These are phyloP conservation scores for Hydra vulgaris DNA, from an alignment of 30 jellyfish, hydroid and myxozoan genomes.

Conservation along the genomic window DNA sequence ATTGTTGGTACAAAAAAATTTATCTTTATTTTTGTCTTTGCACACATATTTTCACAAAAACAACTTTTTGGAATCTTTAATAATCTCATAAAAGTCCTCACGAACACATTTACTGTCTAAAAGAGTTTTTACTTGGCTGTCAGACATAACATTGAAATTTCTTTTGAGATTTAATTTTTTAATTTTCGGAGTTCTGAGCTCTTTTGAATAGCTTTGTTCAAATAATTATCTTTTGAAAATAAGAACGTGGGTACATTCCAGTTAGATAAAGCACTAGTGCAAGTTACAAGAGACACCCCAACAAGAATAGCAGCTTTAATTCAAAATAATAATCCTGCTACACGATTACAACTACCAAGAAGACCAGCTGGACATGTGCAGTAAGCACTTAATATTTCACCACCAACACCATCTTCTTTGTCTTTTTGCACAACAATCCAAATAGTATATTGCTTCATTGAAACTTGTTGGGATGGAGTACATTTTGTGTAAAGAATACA, in stretches of 20 bases:
- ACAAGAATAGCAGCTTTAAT: slow-evolving; percentile 1
- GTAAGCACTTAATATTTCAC: neutral
- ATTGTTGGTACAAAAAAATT: too few relatives aligned
- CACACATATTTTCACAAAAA: too few relatives aligned
- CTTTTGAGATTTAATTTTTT: too few relatives aligned
- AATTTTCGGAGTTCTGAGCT: too few relatives aligned
- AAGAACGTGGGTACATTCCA: slow-evolving; percentile 6
- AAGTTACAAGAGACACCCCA: neutral
- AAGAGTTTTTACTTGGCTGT: too few relatives aligned
- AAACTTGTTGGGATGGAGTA: slow-evolving; percentile 1
- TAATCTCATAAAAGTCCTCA: too few relatives aligned
- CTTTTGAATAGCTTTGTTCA: too few relatives aligned
- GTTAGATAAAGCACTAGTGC: slow-evolving; percentile 5
- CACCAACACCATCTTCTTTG: neutral
- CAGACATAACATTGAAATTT: too few relatives aligned
- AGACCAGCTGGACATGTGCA: slow-evolving; percentile 1
- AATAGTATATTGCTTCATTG: slow-evolving; percentile 1
- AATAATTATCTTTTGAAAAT: neutral
- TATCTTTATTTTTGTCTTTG: too few relatives aligned
- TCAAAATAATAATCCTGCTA: slow-evolving; percentile 1
- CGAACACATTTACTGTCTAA: too few relatives aligned
- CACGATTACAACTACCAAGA: neutral
- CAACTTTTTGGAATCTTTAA: too few relatives aligned
- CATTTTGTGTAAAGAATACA: slow-evolving; percentile 2
- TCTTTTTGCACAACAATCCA: neutral